Percentiles rank a stretch among this genome's conserved stretches.
phyloP scores from a whole-genome alignment of 2,113 vertebrate species.

The Pelobates fuscus region DNA sequence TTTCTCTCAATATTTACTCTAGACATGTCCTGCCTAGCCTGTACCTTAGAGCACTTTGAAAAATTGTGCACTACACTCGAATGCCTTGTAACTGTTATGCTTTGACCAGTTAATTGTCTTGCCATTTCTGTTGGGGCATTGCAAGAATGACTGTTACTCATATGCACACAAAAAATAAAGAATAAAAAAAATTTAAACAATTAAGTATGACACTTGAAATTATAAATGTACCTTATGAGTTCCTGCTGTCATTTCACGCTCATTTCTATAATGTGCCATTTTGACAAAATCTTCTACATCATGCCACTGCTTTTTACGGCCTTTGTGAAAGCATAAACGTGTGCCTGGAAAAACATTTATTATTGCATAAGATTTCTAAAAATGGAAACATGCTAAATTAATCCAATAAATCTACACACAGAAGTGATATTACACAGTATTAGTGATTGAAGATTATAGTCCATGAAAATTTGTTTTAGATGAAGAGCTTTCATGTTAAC shows the following conservation, averaged over 20 bases:
- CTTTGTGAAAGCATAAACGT: slow-evolving; percentile 92
- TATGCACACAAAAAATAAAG: too few species aligned
- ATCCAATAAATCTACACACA: neutral
- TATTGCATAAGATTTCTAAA: neutral
- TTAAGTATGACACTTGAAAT: neutral
- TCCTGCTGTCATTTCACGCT: slow-evolving; percentile 70
- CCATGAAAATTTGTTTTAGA: neutral
- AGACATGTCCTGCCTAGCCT: too few species aligned
- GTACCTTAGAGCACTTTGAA: too few species aligned
- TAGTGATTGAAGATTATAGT: neutral
- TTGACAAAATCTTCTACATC: slow-evolving; percentile 88
- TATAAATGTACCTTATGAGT: slow-evolving; percentile 76
- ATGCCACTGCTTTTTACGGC: slow-evolving; percentile 89
- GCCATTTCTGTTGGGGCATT: too few species aligned
- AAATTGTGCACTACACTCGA: too few species aligned
- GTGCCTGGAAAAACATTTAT: slow-evolving; percentile 73
- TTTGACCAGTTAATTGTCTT: too few species aligned
- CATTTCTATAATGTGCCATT: slow-evolving; percentile 79
- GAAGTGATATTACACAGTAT: neutral
- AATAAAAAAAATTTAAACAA: slow-evolving; percentile 9
- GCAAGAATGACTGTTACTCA: too few species aligned
- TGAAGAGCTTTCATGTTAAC: neutral
- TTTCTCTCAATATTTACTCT: too few species aligned
- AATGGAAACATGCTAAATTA: neutral
- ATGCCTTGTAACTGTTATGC: too few species aligned